A percentile compares a stretch with the other conserved stretches of the same genome.
These are phyloP conservation scores for Drosophila mimetica DNA, from an alignment of 2,888 invertebrate genomes.

Conservation along the genomic window DNA sequence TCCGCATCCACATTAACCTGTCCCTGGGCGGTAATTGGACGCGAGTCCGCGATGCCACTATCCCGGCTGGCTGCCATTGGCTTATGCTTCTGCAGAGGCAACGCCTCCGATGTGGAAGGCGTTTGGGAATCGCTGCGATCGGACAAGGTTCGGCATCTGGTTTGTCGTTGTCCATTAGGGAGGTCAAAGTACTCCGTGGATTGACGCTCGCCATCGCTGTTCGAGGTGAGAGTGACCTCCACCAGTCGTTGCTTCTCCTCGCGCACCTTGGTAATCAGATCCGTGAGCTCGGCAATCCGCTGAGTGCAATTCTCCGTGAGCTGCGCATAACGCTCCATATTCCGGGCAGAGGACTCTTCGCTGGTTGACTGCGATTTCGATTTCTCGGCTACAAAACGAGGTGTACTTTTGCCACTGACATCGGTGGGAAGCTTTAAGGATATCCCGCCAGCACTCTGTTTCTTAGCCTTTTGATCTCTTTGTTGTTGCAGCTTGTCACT, in stretches of 20 bases:
- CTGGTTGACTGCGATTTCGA: slow-evolving; percentile 3
- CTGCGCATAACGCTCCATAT: slow-evolving; percentile 84
- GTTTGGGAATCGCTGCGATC: slow-evolving; percentile 58
- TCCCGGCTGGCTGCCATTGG: slow-evolving; percentile 81
- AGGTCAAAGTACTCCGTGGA: slow-evolving; percentile 84
- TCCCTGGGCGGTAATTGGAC: slow-evolving; percentile 81
- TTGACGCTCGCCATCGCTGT: slow-evolving; percentile 80
- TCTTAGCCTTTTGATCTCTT: background rate
- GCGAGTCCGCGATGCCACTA: slow-evolving; percentile 83
- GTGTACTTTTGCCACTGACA: background rate
- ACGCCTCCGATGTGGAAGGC: slow-evolving; percentile 51
- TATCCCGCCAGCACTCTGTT: background rate
- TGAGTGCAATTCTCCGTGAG: slow-evolving; percentile 86
- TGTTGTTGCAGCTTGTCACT: background rate
- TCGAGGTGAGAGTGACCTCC: slow-evolving; percentile 83
- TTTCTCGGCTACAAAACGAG: slow-evolving; percentile 3
- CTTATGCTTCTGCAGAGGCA: slow-evolving; percentile 78
- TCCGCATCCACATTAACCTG: slow-evolving; percentile 60
- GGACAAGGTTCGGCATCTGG: slow-evolving; percentile 48
- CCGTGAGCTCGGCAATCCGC: slow-evolving; percentile 86
- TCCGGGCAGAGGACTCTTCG: slow-evolving; percentile 19
- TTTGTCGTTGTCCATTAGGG: slow-evolving; percentile 53
- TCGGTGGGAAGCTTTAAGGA: background rate
- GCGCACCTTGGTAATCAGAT: slow-evolving; percentile 87
- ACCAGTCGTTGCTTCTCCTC: slow-evolving; percentile 86